Evolutionary conservation across 2,797 vertebrate species (phyloP).

Genomic region (Amniataba percoides): DNA sequence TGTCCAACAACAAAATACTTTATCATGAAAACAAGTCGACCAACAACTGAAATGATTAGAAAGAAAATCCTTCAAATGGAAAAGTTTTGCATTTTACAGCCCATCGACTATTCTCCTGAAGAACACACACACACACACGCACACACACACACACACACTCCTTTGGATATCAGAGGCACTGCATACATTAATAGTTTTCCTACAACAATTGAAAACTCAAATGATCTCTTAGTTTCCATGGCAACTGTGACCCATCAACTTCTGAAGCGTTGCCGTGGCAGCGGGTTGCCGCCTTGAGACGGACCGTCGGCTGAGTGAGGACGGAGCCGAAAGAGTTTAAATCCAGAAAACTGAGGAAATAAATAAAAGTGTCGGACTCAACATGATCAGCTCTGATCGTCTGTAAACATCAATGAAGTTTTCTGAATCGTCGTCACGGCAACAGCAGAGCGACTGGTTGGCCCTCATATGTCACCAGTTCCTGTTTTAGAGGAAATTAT

Average conservation of each 20-base stretch:
- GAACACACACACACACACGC: no score
- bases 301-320: not conserved
- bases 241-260: not conserved
- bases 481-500: not conserved
- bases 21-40: not conserved
- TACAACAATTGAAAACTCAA: not conserved
- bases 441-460: slow-evolving; percentile 7
- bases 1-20: not conserved
- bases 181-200: no score
- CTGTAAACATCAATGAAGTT: slow-evolving; percentile 6
- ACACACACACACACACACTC: not conserved
- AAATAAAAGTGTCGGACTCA: not conserved
- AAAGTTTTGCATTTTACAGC: no score
- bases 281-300: not conserved
- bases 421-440: not conserved
- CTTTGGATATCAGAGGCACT: not conserved
- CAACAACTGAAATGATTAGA: not conserved
- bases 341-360: not conserved
- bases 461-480: not conserved
- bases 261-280: not conserved
- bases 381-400: not conserved
- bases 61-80: not conserved
- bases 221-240: not conserved
- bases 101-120: not conserved
- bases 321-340: not conserved